Evolutionary conservation across 2,113 vertebrate species (phyloP), one percentile per base, ranked within the genome.

Genomic region (Trematomus loennbergii): DNA sequence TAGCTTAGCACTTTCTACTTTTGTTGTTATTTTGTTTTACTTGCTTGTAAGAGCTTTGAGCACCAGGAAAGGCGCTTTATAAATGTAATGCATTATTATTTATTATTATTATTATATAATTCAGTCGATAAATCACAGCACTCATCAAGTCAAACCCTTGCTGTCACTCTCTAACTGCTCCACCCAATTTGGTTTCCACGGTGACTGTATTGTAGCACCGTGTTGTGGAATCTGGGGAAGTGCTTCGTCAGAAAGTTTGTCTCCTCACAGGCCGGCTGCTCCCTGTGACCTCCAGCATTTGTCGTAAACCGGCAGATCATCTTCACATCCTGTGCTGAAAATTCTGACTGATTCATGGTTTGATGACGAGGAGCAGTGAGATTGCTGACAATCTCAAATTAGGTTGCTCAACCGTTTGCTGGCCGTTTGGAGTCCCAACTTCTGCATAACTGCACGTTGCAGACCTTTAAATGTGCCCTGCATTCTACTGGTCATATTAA

Each of bases 141-240:
- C 52, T 62, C 57, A 49, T 88, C 65, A 58, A 20, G 63, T 70
- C 54, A 61, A 63, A 77, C 63, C 67, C 33, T 75, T 1, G 22
- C 63, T 83, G 83, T 85, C 83, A 43, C 75, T 86, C 80, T 59
- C 1, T n/a, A 25, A 50, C 7, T 17, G 4, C 40, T 73, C 58
- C 68, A 53, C 86, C 86, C 87, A n/a, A 73, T 71, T 45, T 62
- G 52, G 89, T 93, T 87, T 76, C 91, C 89, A 78, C 2, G 64
- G 89, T 9, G 82, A 88, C 86, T 75, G 49, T 69, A 65, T 86
- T 86, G 85, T 91, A 67, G 72, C 89, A 79, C 75, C 16, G 53
- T 91, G 91, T 93, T 92, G 87, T 92, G 91, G 88, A 91, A 89
- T 90, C 71, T 92, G 50, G 70, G 70, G 75, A 81, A 88, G 64